These are phyloP conservation scores for Petrocephalus sullivani DNA, from an alignment of 2,797 vertebrate genomes.

Conservation along the genomic window DNA sequence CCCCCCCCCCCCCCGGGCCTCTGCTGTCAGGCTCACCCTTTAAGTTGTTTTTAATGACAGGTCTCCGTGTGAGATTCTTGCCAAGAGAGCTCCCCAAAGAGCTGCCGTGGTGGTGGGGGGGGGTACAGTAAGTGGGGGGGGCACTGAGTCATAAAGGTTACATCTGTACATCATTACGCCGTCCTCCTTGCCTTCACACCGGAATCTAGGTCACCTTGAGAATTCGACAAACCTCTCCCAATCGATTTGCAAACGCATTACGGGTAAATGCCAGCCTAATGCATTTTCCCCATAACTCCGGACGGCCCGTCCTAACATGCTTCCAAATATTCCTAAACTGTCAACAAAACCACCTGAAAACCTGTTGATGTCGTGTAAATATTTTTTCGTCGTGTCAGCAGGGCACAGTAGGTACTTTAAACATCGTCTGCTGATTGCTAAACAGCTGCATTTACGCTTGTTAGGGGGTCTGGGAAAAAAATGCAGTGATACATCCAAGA, in stretches of 20 bases:
- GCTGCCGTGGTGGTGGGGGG: no score
- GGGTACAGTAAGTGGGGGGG: background rate
- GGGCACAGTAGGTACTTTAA: background rate
- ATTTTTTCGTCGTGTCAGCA: background rate
- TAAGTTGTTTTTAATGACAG: background rate
- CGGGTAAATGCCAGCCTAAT: background rate
- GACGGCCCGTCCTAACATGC: background rate
- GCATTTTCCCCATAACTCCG: background rate
- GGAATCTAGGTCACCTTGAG: conserved; percentile 6
- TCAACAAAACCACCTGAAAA: background rate
- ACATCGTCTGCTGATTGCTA: background rate
- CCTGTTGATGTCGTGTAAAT: background rate
- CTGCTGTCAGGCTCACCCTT: background rate
- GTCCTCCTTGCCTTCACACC: background rate
- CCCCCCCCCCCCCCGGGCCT: background rate
- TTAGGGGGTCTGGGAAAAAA: background rate
- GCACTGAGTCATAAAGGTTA: background rate
- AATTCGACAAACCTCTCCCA: background rate
- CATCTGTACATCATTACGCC: conserved; percentile 6
- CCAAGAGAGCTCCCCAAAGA: background rate
- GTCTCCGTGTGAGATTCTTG: background rate
- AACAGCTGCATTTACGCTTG: background rate
- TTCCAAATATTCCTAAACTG: background rate
- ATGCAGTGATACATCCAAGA: background rate
- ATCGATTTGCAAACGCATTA: background rate